Conservation (phyloP, 2,113 vertebrate species). For the Parus major region DNA sequence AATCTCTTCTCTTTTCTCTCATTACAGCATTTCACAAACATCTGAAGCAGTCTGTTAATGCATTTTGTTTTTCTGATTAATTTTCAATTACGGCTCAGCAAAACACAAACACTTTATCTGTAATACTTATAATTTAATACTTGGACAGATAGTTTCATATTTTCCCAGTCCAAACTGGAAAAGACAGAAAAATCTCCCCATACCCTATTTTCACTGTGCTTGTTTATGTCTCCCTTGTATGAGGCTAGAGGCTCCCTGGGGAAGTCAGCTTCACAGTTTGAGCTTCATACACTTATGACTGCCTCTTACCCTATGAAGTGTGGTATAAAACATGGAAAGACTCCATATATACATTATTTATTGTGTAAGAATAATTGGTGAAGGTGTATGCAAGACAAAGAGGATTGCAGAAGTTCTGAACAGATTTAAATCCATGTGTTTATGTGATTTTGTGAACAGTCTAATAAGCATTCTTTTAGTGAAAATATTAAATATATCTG, state of each 20-base stretch:
- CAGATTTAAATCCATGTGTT: background rate
- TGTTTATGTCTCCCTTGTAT: conserved; percentile 14
- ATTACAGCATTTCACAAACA: background rate
- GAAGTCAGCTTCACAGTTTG: conserved; percentile 18
- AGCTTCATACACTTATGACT: conserved; percentile 13
- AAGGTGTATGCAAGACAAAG: background rate
- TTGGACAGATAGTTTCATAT: background rate
- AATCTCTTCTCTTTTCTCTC: background rate
- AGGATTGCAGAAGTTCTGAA: conserved; percentile 20
- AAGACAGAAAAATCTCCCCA: background rate
- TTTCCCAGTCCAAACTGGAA: background rate
- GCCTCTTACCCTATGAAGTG: conserved; percentile 37
- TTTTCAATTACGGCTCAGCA: background rate
- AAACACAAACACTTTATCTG: background rate
- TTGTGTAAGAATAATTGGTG: conserved; percentile 30
- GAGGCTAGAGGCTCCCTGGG: conserved; percentile 11
- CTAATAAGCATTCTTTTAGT: background rate
- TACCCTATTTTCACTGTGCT: background rate
- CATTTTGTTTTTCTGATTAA: background rate
- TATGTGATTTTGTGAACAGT: background rate
- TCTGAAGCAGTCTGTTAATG: background rate
- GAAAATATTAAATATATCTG: background rate
- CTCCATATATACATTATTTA: conserved; percentile 56
- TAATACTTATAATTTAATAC: background rate
- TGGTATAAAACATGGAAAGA: conserved; percentile 24